These are phyloP conservation scores for Drosophila algonquin DNA, from an alignment of 2,888 invertebrate species.

Conservation along the genomic window DNA sequence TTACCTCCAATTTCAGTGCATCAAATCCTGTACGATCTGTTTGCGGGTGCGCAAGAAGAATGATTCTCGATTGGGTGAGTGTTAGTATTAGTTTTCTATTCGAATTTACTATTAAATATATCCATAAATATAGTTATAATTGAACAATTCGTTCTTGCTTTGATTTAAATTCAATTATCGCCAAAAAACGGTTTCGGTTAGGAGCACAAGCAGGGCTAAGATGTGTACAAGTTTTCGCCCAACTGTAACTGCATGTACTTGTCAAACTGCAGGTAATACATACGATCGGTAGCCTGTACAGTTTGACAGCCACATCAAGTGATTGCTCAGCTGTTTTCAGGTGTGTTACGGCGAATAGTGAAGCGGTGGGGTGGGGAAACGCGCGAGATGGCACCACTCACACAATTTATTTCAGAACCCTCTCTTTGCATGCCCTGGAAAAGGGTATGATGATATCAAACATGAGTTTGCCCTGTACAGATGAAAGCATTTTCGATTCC, in stretches of 20 bases:
- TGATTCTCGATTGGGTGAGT: constrained; percentile 94
- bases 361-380: neutral
- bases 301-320: constrained; percentile 22
- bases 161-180: neutral
- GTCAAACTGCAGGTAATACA: neutral
- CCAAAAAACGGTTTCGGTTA: too few relatives aligned
- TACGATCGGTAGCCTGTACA: constrained; percentile 22
- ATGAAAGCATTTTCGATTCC: too few relatives aligned
- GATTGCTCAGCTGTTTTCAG: constrained; percentile 11
- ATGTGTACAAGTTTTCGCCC: too few relatives aligned
- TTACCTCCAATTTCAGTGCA: constrained; percentile 89
- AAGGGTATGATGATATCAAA: neutral
- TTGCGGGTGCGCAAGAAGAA: constrained; percentile 95
- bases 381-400: constrained; percentile 7
- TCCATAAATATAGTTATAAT: too few relatives aligned
- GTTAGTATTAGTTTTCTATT: neutral
- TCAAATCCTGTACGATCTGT: constrained; percentile 97
- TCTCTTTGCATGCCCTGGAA: neutral
- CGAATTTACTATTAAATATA: neutral
- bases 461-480: neutral
- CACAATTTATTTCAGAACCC: constrained; percentile 32
- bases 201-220: too few relatives aligned
- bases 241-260: neutral
- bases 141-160: too few relatives aligned
- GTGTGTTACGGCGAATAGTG: neutral